Base-by-base conservation (phyloP, 2,797 vertebrate genomes). In the Microctenopoma stevenorrisi region DNA sequence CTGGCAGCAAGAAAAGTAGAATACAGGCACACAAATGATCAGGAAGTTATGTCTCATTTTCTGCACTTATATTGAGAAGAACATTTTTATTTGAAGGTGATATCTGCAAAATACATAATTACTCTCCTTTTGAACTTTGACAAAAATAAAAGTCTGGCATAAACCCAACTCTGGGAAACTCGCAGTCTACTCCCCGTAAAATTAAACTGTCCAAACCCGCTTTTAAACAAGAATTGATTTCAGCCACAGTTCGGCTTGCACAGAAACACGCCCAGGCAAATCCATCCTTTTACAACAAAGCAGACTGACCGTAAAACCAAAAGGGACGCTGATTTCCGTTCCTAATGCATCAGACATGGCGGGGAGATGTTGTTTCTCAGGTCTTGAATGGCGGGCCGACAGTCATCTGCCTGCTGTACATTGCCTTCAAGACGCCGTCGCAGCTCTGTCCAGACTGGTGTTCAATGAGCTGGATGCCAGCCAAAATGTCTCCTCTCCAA, bases 401-500 rank as follows among this genome's bases (percentile, higher is more conserved):
- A 80, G 86, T 90, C 83, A 85, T 89, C 76, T 87, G 85, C 82
- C 81, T 82, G 83, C 85, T 70, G 85, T 84, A 84, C 79, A 78
- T 78, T 48, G 56, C 83, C 84, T 73, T 82, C 80, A 83, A 90
- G 82, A 81, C 43, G 52, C 79, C 82, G 76, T 85, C 86, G 88
- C 87, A 85, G 85, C 73, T 84, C 63, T 64, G 82, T 90, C 91
- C 82, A 92, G 88, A 86, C 86, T 86, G 84, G 79, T 72, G 85
- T 92, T 91, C 91, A 92, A 93, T 90, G 84, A 86, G 83, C 84
- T 94, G 94, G 93, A 92, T 33, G 53, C 51, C 68, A 85, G 94
- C 94, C 94, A 94, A 91, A 86, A 89, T 84, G 91, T 93, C 90
- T 92, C 81, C 81, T 88, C 86, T 89, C 83, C 83, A 84, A 86